Percentiles rank a stretch among this genome's conserved stretches.
Conservation (phyloP, 2,113 vertebrate genomes). For the Periophthalmus modestus region DNA sequence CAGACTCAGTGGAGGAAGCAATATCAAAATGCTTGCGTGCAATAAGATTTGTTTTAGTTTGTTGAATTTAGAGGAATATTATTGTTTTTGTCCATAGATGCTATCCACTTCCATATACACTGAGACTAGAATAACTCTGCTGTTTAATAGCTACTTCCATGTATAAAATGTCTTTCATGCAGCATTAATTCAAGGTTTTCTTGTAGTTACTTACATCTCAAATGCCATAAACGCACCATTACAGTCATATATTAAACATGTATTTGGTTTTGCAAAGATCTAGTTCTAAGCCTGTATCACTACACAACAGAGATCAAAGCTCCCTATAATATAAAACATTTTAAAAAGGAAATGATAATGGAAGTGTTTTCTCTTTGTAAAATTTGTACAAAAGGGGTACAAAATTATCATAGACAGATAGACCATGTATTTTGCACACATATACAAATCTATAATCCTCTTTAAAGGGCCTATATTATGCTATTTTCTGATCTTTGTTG, state of each 20-base stretch:
- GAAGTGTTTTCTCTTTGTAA: too few relatives aligned
- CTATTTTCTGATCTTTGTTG: too few relatives aligned
- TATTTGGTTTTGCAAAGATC: neutral
- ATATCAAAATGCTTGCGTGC: constrained; percentile 60
- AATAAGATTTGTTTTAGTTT: constrained; percentile 59
- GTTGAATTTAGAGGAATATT: constrained; percentile 57
- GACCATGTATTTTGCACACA: too few relatives aligned
- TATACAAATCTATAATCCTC: neutral
- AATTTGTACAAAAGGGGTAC: too few relatives aligned
- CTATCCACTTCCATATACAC: constrained; percentile 29
- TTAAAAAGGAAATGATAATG: too few relatives aligned
- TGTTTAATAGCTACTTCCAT: constrained; percentile 43
- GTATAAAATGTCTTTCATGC: constrained; percentile 3
- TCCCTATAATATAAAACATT: too few relatives aligned
- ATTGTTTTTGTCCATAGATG: constrained; percentile 57
- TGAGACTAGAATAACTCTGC: constrained; percentile 58
- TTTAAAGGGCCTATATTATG: too few relatives aligned
- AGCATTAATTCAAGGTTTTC: neutral
- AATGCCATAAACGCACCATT: neutral
- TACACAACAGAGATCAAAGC: too few relatives aligned
- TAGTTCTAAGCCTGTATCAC: too few relatives aligned
- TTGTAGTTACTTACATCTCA: neutral
- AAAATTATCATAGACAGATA: too few relatives aligned
- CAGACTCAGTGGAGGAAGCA: constrained; percentile 43
- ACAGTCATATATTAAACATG: neutral